phyloP scores from a whole-genome alignment of 2,797 vertebrate genomes.

The Macroramphosus scolopax region DNA sequence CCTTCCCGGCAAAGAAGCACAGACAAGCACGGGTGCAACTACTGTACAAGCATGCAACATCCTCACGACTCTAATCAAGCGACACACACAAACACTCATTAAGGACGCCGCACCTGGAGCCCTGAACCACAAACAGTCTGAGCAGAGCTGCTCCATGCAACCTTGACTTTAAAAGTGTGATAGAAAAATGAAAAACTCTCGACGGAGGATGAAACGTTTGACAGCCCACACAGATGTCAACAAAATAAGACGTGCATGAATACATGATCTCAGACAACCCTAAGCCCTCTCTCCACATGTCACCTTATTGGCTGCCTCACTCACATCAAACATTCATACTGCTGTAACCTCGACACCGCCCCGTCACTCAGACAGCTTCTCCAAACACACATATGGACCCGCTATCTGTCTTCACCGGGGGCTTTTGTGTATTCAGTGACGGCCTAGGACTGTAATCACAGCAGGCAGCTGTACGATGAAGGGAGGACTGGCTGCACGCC shows the following conservation, averaged over 20 bases:
- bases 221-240: conserved; percentile 29
- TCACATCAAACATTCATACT: conserved; percentile 38
- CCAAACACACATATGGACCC: conserved; percentile 28
- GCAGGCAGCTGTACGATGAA: conserved; percentile 48
- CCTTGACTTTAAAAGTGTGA: conserved; percentile 33
- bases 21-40: conserved; percentile 14
- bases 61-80: conserved; percentile 31
- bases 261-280: conserved; percentile 17
- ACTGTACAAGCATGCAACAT: conserved; percentile 13
- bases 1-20: conserved; percentile 4
- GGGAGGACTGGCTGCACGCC: conserved; percentile 15
- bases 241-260: conserved; percentile 24
- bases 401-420: too few relatives aligned
- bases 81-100: conserved; percentile 22
- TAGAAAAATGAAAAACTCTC: conserved; percentile 20
- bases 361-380: conserved; percentile 20
- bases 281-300: conserved; percentile 8
- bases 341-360: conserved; percentile 21
- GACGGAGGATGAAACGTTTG: conserved; percentile 13
- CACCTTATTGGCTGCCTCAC: conserved; percentile 33
- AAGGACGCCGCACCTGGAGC: conserved; percentile 18
- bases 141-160: conserved; percentile 20
- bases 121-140: conserved; percentile 16
- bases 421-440: too few relatives aligned
- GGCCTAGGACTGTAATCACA: too few relatives aligned